A percentile compares a stretch with the other conserved stretches of the same genome.
Conservation (phyloP, 1,140 invertebrate genomes). For the Megalopta genalis region DNA sequence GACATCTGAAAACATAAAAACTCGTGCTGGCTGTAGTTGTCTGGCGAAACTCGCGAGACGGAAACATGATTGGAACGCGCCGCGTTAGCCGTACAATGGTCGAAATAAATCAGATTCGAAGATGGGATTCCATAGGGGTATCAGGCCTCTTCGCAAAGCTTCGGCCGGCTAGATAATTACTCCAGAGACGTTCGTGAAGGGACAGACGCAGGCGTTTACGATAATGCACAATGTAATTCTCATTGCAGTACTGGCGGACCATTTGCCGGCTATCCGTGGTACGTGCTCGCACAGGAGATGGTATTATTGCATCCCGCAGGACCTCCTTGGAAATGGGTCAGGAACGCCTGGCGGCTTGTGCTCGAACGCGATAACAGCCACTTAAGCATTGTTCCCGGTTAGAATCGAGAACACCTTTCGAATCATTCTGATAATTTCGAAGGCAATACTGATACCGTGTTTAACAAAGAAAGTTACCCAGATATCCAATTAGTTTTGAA, state of each 20-base stretch:
- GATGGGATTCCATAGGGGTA: too few relatives aligned
- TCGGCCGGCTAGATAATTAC: slow-evolving; percentile 29
- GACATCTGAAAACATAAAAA: not conserved
- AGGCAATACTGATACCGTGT: not conserved
- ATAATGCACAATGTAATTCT: slow-evolving; percentile 61
- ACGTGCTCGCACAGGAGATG: slow-evolving; percentile 44
- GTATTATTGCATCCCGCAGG: slow-evolving; percentile 54
- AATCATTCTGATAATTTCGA: slow-evolving; percentile 44
- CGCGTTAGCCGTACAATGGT: not conserved
- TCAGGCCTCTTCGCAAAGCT: not conserved
- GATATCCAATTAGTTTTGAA: too few relatives aligned
- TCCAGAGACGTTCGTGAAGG: slow-evolving; percentile 20
- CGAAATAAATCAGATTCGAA: not conserved
- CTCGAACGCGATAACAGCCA: slow-evolving; percentile 62
- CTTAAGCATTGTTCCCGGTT: slow-evolving; percentile 57
- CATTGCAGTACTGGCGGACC: slow-evolving; percentile 35
- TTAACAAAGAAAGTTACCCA: too few relatives aligned
- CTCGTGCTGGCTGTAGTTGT: not conserved
- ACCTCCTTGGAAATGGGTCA: slow-evolving; percentile 55
- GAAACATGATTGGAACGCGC: too few relatives aligned
- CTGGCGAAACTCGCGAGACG: too few relatives aligned
- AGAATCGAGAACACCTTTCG: slow-evolving; percentile 40
- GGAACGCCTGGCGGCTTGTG: slow-evolving; percentile 55
- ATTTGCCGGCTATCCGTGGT: slow-evolving; percentile 27
- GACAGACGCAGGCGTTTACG: slow-evolving; percentile 37